Evolutionary conservation across 2,797 vertebrate genomes (phyloP).

Genomic region (Mormyrops boulengeri): DNA sequence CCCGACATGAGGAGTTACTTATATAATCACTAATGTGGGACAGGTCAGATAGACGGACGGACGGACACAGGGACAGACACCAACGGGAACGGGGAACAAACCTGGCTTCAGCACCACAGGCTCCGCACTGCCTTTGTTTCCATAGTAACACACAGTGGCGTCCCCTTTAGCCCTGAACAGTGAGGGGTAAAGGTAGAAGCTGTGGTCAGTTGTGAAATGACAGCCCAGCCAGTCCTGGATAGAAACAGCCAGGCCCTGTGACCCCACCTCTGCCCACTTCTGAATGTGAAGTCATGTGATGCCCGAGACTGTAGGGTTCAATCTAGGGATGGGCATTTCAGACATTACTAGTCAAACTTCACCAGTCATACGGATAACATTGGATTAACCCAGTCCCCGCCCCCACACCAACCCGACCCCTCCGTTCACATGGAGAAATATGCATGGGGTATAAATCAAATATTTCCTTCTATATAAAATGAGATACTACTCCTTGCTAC

Average conservation of each 20-base stretch:
- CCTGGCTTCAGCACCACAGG: constrained; percentile 80
- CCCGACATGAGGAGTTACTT: neutral
- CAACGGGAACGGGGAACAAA: constrained; percentile 48
- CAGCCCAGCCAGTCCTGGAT: neutral
- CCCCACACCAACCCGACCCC: neutral
- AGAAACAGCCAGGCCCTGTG: neutral
- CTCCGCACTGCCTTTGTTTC: constrained; percentile 83
- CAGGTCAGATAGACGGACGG: neutral
- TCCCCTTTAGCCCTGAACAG: constrained; percentile 81
- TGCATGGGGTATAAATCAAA: neutral
- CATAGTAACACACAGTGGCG: constrained; percentile 89
- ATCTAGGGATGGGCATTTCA: neutral
- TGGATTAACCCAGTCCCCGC: neutral
- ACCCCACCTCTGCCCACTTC: neutral
- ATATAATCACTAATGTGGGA: neutral
- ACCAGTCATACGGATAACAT: neutral
- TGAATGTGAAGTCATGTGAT: neutral
- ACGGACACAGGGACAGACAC: neutral
- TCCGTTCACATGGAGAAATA: neutral
- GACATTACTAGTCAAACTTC: neutral
- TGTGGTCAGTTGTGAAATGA: neutral
- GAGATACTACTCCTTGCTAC: neutral
- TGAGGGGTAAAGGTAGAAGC: constrained; percentile 29
- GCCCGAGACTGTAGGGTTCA: neutral
- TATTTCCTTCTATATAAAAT: neutral